Base-by-base conservation (phyloP, 2,888 invertebrate species). In the Megaustenia siamemsis region DNA sequence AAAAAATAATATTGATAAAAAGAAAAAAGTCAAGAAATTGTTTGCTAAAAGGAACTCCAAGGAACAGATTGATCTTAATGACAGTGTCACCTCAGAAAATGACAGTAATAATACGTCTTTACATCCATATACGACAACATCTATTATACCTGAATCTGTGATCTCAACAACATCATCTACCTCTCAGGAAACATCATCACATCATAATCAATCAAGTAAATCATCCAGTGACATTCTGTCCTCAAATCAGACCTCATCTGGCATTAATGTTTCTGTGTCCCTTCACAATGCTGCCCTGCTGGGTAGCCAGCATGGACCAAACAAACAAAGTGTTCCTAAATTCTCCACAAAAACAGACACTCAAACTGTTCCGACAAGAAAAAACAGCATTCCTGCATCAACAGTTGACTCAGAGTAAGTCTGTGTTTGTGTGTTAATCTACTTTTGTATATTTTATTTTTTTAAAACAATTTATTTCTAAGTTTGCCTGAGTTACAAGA, bases 21-120 rank as follows among this genome's bases (percentile, higher is more conserved):
- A 69, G 69, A 80, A 80, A n/a, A 78, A 78, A 45, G 63, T 24
- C 3, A 78, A 63, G 24, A 78, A 80, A 69, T 18, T 80, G 24
- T 49, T 69, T 21, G 49, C 40, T 15, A 49, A 40, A 69, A 69
- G 53, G 35, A 80, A 69, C 18, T 38, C n/a, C 1, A 38, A 10
- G n/a, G 38, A 77, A 28, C 77, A 56, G 56, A 38, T 32, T 75
- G 24, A 60, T 32, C 60, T 66, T n/a, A 77, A 28, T n/a, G 24
- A 24, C 18, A 45, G 15, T 63, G 60, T 40, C 6, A 60, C 43
- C 15, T 66, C 78, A 43, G 66, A 63, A 78, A 32, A 78, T 32
- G 43, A 60, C 35, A 77, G n/a, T 77, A 49, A 60, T 60, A 56
- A 40, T 60, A 24, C n/a, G 4, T 43, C 63, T 4, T 38, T 56